These are phyloP conservation scores for Axis porcinus DNA, from an alignment of 2,113 vertebrate species.

Conservation along the genomic window DNA sequence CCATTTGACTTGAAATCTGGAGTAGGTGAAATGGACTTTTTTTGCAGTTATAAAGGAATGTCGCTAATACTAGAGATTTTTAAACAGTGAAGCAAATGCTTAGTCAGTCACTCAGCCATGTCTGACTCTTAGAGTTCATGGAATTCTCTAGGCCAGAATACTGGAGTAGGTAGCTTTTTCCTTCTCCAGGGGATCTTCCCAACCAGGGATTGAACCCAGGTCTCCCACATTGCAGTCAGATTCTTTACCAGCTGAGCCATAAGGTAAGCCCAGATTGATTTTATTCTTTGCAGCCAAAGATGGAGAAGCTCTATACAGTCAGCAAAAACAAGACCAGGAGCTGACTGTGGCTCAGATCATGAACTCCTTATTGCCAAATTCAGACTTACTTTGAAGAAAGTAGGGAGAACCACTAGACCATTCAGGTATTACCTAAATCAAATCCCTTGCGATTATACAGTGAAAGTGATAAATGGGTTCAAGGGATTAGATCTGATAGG, in stretches of 20 bases:
- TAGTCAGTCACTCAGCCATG: background rate
- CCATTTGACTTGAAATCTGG: background rate
- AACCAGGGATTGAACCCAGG: background rate
- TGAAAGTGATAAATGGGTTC: background rate
- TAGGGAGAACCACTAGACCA: background rate
- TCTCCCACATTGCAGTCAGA: background rate
- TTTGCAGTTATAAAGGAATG: background rate
- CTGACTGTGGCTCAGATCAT: background rate
- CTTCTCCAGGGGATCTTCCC: background rate
- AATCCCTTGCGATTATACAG: background rate
- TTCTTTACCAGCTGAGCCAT: background rate
- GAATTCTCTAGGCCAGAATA: background rate
- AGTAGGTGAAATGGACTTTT: background rate
- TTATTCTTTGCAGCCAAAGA: background rate
- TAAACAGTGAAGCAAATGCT: background rate
- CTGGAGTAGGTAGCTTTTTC: background rate
- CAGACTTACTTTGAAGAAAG: background rate
- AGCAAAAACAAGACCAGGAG: background rate
- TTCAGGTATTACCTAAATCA: background rate
- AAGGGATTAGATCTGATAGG: background rate
- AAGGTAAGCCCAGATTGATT: background rate
- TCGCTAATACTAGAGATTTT: background rate
- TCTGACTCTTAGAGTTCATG: background rate
- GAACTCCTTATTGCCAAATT: background rate
- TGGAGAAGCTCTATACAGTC: background rate